Conservation (phyloP, 2,113 vertebrate genomes). For the Dolichotis patagonum region DNA sequence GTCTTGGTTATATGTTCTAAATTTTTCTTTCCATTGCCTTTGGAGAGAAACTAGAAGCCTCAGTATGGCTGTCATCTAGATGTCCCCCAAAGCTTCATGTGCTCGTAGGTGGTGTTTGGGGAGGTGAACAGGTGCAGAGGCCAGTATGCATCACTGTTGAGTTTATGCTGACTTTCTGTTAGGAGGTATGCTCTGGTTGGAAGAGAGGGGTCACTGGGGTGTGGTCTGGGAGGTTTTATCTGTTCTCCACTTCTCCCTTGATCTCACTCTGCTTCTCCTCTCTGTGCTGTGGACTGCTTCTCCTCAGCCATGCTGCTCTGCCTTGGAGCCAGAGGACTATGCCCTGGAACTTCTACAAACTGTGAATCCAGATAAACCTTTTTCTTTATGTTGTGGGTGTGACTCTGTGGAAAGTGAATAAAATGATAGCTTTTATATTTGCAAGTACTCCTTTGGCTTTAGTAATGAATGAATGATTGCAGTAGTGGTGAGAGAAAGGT, state of each 20-base stretch:
- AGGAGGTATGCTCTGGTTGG: background rate
- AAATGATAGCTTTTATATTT: background rate
- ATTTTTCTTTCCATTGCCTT: background rate
- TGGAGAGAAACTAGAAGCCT: background rate
- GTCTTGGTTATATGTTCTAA: background rate
- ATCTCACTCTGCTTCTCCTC: background rate
- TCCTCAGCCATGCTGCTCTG: background rate
- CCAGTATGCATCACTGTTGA: background rate
- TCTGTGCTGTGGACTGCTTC: background rate
- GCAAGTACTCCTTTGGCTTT: background rate
- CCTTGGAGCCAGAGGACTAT: background rate
- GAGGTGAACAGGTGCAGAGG: background rate
- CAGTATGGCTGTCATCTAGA: background rate
- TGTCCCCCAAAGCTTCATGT: background rate
- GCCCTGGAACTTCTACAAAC: background rate
- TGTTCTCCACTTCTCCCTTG: background rate
- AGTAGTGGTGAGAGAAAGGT: accelerated
- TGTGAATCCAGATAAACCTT: background rate
- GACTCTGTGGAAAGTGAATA: background rate
- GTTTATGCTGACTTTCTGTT: background rate
- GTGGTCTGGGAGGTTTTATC: background rate
- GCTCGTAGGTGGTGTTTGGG: background rate
- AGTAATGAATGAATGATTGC: background rate
- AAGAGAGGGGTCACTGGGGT: background rate
- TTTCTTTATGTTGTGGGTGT: background rate